Percentiles rank a stretch among this genome's conserved stretches.
phyloP scores from a whole-genome alignment of 2,888 invertebrate genomes.

The Hyles lineata region DNA sequence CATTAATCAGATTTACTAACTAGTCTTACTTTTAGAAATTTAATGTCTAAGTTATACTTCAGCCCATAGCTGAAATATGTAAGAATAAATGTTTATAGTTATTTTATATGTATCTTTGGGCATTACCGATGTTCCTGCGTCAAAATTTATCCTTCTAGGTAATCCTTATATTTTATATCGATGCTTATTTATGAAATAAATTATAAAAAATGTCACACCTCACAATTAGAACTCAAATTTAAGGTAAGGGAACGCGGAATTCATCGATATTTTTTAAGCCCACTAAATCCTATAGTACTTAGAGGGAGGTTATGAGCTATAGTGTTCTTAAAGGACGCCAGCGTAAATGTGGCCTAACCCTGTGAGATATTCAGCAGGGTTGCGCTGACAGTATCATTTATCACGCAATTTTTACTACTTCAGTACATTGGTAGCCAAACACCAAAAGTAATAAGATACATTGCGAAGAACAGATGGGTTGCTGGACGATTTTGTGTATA shows the following conservation, averaged over 20 bases:
- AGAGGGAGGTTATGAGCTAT: too few species aligned
- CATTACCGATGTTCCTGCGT: neutral
- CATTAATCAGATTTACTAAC: neutral
- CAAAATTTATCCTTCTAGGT: neutral
- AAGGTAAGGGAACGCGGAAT: neutral
- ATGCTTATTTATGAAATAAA: neutral
- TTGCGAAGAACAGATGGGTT: neutral
- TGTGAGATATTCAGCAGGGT: too few species aligned
- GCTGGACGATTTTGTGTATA: slow-evolving; percentile 5
- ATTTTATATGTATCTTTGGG: slow-evolving; percentile 7
- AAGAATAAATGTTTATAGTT: slow-evolving; percentile 2
- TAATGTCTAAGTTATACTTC: slow-evolving; percentile 5
- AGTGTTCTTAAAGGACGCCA: too few species aligned
- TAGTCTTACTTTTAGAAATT: slow-evolving; percentile 5
- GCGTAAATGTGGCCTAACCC: too few species aligned
- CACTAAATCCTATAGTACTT: too few species aligned
- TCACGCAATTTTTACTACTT: too few species aligned
- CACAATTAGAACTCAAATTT: neutral
- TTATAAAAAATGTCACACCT: neutral
- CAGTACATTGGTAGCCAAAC: too few species aligned
- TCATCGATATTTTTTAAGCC: neutral
- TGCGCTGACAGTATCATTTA: too few species aligned
- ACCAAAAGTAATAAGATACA: too few species aligned
- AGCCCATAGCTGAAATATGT: neutral
- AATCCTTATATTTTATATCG: neutral